Conservation (phyloP, 2,797 vertebrate genomes). For the Danio tinwini region DNA sequence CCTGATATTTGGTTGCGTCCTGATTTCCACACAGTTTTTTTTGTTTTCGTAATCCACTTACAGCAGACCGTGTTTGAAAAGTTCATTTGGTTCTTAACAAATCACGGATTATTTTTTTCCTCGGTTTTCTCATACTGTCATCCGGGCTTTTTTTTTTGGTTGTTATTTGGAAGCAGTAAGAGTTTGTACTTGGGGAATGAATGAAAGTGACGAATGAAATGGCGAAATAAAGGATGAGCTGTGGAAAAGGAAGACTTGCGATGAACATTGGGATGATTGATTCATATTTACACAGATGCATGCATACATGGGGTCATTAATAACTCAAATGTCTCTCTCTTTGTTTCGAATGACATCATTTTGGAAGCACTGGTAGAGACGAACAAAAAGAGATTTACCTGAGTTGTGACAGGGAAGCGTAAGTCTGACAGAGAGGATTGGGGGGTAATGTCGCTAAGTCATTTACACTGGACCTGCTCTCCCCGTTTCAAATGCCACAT, state of each 20-base stretch:
- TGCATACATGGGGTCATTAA: constrained; percentile 16
- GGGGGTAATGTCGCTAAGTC: constrained; percentile 38
- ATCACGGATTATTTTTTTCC: constrained; percentile 49
- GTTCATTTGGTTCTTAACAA: constrained; percentile 8
- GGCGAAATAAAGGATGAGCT: constrained; percentile 39
- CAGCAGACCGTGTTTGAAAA: constrained; percentile 51
- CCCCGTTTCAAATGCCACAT: constrained; percentile 6
- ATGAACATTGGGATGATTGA: constrained; percentile 46
- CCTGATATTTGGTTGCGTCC: constrained; percentile 62
- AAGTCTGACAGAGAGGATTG: constrained; percentile 45
- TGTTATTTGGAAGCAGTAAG: constrained; percentile 61
- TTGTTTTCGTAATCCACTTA: constrained; percentile 64
- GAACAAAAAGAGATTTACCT: constrained; percentile 73
- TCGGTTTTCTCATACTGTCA: constrained; percentile 48
- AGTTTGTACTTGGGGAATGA: constrained; percentile 33
- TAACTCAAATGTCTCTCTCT: constrained; percentile 40
- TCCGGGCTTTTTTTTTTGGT: constrained; percentile 59
- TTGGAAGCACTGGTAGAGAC: constrained; percentile 65
- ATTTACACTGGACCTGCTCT: constrained; percentile 8
- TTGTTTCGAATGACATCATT: constrained; percentile 54
- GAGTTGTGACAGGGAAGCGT: constrained; percentile 73
- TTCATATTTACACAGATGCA: constrained; percentile 50
- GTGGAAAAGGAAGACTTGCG: constrained; percentile 54
- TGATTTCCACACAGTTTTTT: constrained; percentile 62
- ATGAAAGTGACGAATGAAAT: constrained; percentile 41